phyloP scores from a whole-genome alignment of 2,113 vertebrate genomes.

The Odobenus rosmarus region DNA sequence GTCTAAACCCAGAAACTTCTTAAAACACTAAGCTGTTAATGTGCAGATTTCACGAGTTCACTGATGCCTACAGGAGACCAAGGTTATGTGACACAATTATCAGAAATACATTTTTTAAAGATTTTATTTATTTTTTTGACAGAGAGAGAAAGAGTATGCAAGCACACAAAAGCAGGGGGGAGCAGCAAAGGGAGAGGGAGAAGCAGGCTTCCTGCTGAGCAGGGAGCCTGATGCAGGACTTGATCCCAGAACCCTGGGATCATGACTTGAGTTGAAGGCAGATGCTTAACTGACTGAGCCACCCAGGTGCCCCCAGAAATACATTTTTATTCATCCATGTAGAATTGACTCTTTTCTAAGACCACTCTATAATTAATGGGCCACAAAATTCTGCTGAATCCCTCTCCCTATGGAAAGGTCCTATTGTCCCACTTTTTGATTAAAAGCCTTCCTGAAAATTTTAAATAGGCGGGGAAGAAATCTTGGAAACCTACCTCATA shows the following conservation, averaged over 20 bases:
- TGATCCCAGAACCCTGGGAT: too few species aligned
- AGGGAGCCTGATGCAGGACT: too few species aligned
- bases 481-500: slow-evolving; percentile 5
- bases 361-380: slow-evolving; percentile 6
- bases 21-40: slow-evolving; percentile 33
- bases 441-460: slow-evolving; percentile 51
- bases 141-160: too few species aligned
- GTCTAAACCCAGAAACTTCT: slow-evolving; percentile 4
- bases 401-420: neutral
- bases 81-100: slow-evolving; percentile 52
- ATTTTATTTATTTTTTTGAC: too few species aligned
- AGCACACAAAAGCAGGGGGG: too few species aligned
- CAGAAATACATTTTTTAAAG: neutral
- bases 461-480: neutral
- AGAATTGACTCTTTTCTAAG: slow-evolving; percentile 10
- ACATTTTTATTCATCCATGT: neutral
- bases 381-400: slow-evolving; percentile 12
- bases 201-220: too few species aligned
- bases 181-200: too few species aligned
- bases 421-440: slow-evolving; percentile 11
- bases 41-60: slow-evolving; percentile 32
- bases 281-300: too few species aligned
- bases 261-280: too few species aligned
- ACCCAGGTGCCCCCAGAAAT: neutral
- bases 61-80: neutral